Conservation (phyloP, 2,797 vertebrate genomes). For the Sebastes dallii region DNA sequence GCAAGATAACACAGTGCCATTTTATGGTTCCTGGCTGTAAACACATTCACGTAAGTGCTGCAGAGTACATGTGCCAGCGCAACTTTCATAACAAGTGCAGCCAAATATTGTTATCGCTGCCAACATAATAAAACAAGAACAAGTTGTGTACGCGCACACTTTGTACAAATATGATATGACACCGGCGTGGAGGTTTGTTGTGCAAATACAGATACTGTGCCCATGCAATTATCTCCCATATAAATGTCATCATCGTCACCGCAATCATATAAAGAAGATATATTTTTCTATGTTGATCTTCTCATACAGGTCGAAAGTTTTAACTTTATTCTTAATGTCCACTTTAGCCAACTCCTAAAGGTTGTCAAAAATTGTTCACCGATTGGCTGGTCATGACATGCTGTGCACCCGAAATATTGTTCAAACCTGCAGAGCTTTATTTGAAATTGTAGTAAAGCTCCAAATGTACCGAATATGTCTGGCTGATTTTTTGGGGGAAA, state of each 20-base stretch:
- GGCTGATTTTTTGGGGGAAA: rapidly evolving
- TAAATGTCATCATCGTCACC: not conserved
- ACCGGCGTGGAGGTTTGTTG: not conserved
- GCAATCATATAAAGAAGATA: not conserved
- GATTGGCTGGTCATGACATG: not conserved
- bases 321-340: not conserved
- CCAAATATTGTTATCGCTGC: conserved; percentile 13
- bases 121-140: conserved; percentile 18
- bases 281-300: not conserved
- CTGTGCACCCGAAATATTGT: not conserved
- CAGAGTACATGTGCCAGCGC: not conserved
- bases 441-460: not conserved
- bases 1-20: conserved; percentile 27
- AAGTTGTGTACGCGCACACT: not conserved
- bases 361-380: not conserved
- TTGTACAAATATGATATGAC: conserved; percentile 5
- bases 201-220: not conserved
- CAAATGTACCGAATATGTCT: not conserved
- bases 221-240: not conserved
- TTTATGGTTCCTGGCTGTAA: conserved; percentile 32
- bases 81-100: conserved; percentile 5
- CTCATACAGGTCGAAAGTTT: not conserved
- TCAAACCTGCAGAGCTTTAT: not conserved
- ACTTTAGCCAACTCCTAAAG: not conserved
- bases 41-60: conserved; percentile 26